Percentiles rank a stretch among this genome's conserved stretches.
Evolutionary conservation across 2,888 invertebrate genomes (phyloP).

Genomic region (Meiosimyza decipiens): DNA sequence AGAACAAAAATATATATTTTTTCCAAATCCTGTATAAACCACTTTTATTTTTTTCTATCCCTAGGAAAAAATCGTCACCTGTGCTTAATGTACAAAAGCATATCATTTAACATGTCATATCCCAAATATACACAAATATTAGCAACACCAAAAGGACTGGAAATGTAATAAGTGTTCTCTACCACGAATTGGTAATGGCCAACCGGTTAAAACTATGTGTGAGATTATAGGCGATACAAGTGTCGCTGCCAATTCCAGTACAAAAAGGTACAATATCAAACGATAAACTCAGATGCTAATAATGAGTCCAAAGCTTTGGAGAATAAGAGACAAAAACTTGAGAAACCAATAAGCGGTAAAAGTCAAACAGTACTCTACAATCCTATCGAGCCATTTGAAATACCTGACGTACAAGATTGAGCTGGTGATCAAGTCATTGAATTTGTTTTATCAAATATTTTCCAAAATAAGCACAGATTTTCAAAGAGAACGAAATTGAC

Average conservation of each 20-base stretch:
- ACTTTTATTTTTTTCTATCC: too few relatives aligned
- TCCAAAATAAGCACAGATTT: constrained; percentile 82
- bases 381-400: constrained; percentile 47
- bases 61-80: constrained; percentile 72
- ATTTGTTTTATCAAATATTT: constrained; percentile 83
- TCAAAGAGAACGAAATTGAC: constrained; percentile 91
- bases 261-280: background rate
- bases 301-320: constrained; percentile 1
- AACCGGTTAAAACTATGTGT: constrained; percentile 46
- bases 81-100: constrained; percentile 85
- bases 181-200: constrained; percentile 42
- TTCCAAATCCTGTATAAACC: too few relatives aligned
- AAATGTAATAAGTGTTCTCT: constrained; percentile 75
- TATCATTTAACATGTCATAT: constrained; percentile 86
- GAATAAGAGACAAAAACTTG: constrained; percentile 32
- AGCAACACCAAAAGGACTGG: constrained; percentile 73
- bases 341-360: constrained; percentile 4
- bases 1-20: too few relatives aligned
- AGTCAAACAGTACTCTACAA: constrained; percentile 29
- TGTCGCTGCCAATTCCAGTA: constrained; percentile 14
- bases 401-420: constrained; percentile 70
- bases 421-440: constrained; percentile 83
- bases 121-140: constrained; percentile 72
- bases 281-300: constrained; percentile 20
- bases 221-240: constrained; percentile 48